Base-by-base conservation (phyloP, 2,113 vertebrate species). In the Eclectus roratus region DNA sequence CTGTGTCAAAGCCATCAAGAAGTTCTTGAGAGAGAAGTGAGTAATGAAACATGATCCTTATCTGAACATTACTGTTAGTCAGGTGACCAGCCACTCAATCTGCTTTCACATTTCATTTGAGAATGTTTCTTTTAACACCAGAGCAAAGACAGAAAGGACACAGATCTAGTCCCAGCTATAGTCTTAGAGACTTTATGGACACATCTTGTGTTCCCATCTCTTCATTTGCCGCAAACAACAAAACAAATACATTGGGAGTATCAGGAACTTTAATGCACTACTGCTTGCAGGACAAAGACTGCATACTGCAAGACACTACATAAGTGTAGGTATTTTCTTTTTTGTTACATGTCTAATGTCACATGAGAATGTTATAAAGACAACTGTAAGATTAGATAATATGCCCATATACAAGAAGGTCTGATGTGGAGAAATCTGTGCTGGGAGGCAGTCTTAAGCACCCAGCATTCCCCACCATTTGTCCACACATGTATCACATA, bases 401-500 rank as follows among this genome's bases (percentile, higher is more conserved):
- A 35, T 6, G 8, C 6, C 25, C 50, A 56, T 13, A 47, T 18
- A 77, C 24, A 66, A 19, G 28, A 25, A 70, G 28, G 46, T 46
- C 43, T 85, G 64, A 70, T 33, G n/a, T 25, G 47, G 27, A 66
- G 41, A 74, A 90, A 50, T 16, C 50, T 63, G 46, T 76, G 24
- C 43, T 27, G 37, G 53, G 49, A 88, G 49, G n/a, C 66, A 65
- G 37, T 46, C 25, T 66, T 21, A 63, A 68, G 50, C 70, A 91
- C 14, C 11, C 52, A 69, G 35, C 21, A 31, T 19, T 66, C 47
- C 15, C 39, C 31, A 2, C 29, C 28, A 1, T 4, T 21, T 2
- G 41, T 37, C 49, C 31, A 27, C 27, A 18, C 0, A 0, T 44
- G 4, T 53, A 55, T 55, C 25, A 33, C 1, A 0, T 35, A 58